Base-by-base conservation (phyloP, 2,797 vertebrate genomes). In the Pteronotus mesoamericanus region DNA sequence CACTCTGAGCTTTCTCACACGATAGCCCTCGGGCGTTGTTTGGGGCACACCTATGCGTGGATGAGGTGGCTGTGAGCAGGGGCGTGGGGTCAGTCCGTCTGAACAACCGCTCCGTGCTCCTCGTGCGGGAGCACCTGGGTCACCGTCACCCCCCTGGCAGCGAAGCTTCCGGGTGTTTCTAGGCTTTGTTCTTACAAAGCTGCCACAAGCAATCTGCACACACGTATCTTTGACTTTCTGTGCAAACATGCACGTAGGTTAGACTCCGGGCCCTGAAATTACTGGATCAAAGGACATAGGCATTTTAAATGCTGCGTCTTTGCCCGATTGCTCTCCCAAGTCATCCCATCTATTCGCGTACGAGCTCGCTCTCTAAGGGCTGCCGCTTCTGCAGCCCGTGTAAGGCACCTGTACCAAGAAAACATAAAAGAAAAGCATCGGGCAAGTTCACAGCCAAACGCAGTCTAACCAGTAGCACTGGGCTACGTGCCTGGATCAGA, bases 91-190 rank as follows among this genome's bases (percentile, higher is more conserved):
- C 39, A 1, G 44, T 7, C 21, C 22, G 0, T 44, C 14, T 39
- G 57, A 83, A 19, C 11, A 8, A 10, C 37, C 16, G 10, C 9
- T 10, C 12, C 2, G 22, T 37, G 3, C 8, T 37, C 44, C 15
- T 16, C 5, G 21, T 11, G 32, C 5, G 12, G 34, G 57, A 12
- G 42, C 1, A 0, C 10, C 5, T 10, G 6, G 21, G 9, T 19
- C 51, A 18, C 22, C 75, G 9, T 42, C 57, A 24, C 0, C 21
- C 3, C 37, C 69, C 42, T 42, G 42, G 6, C 11, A 29, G 16
- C 46, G n/a, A 39, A 16, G 3, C 24, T 10, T n/a, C 9, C 39
- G 18, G 5, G 29, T 24, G 32, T 10, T 91, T 34, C n/a, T 3
- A 37, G 51, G 21, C 4, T 94, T 57, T 16, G 6, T 80, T 78